Percentiles rank a stretch among this genome's conserved stretches.
Conservation (phyloP, 2,113 vertebrate genomes). For the Falco punctatus region DNA sequence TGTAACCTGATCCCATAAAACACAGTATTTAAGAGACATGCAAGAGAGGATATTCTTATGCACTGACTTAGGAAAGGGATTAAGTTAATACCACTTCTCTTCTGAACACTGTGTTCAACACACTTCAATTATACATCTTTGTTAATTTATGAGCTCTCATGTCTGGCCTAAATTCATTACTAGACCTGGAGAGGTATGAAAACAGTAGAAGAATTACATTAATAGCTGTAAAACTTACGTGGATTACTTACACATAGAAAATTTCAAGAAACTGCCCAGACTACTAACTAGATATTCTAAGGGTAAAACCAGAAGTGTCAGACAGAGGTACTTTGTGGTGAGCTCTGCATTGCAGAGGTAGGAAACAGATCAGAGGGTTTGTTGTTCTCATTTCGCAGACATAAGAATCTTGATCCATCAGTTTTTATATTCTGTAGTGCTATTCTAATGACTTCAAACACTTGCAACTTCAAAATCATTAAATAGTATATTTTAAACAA, state of each 20-base stretch:
- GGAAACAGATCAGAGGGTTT: not conserved
- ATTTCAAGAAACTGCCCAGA: not conserved
- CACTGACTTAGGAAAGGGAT: not conserved
- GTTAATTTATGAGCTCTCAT: conserved; percentile 1
- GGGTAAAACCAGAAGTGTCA: not conserved
- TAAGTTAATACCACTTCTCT: conserved; percentile 9
- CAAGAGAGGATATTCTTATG: not conserved
- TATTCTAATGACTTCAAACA: conserved; percentile 38
- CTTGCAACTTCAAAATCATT: conserved; percentile 16
- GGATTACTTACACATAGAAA: not conserved
- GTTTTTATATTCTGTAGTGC: not conserved
- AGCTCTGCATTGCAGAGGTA: conserved; percentile 33
- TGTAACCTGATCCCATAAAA: not conserved
- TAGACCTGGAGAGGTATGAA: not conserved
- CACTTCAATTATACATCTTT: not conserved
- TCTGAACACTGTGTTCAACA: not conserved
- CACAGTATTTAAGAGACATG: not conserved
- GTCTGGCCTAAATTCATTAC: not conserved
- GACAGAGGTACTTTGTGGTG: not conserved
- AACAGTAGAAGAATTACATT: not conserved
- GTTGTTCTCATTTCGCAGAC: conserved; percentile 25
- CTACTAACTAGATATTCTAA: not conserved
- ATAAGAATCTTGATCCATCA: not conserved
- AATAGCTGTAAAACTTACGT: not conserved
- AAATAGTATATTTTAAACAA: conserved; percentile 28